Evolutionary conservation across 2,888 invertebrate species (phyloP), one percentile per base, ranked within the genome.

Genomic region (Ephialtes manifestator): DNA sequence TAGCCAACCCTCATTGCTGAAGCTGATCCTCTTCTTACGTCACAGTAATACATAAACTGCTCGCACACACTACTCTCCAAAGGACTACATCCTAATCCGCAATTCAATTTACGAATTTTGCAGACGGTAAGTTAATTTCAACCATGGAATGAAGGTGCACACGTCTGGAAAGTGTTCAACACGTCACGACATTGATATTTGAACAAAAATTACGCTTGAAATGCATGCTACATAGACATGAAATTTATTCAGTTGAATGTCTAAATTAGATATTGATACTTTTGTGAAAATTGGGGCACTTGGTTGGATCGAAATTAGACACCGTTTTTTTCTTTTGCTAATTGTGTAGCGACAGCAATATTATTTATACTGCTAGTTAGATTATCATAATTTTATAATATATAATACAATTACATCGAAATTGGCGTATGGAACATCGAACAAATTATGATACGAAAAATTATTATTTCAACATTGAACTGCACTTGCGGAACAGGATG

Each of bases 31-130:
- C 60, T 70, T 55, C 65, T 51, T 81, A 70, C 48, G 28, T 46
- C 60, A 46, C 7, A 28, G 20, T 39, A n/a, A 43, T 46, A 43
- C 58, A 68, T 74, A 81, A 81, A 72, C 80, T 58, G 43, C 77
- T 11, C 78, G 39, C 46, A 39, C 18, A 53, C 53, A 51, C 28
- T 35, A 51, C 48, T 35, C 63, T 8, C 20, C 63, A 1, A 39
- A 39, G 70, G 31, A 65, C 55, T 55, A 31, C 18, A 28, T 1
- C 20, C 74, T 68, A 58, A 55, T 67, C 24, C 72, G 48, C 72
- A 53, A 84, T 81, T 84, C 68, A 84, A 84, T 84, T 84, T 84
- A 65, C 74, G 81, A 78, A 77, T 81, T 84, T 74, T 67, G 60
- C 81, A 53, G 84, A 84, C 67, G 51, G 39, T 60, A 48, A 81